Evolutionary conservation across 2,888 invertebrate species (phyloP).

Genomic region (Cynaeus angustus): DNA sequence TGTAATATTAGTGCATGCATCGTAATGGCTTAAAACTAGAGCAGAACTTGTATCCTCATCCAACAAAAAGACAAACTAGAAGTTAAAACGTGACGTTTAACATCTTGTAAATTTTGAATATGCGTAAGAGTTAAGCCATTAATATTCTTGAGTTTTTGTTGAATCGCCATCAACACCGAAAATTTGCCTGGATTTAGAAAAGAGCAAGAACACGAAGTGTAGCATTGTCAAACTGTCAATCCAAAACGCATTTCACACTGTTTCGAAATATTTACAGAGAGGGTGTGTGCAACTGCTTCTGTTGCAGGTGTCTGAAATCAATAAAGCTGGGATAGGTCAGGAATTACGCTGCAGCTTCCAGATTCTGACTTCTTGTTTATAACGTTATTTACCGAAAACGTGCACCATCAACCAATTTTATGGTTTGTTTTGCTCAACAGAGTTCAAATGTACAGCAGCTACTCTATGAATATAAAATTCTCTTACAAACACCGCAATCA

Average conservation of each 20-base stretch:
- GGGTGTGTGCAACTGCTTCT: constrained; percentile 35
- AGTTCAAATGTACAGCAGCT: too few relatives aligned
- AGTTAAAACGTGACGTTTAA: constrained; percentile 36
- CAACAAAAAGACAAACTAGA: constrained; percentile 22
- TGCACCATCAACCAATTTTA: too few relatives aligned
- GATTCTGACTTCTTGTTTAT: constrained; percentile 19
- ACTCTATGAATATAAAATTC: background rate
- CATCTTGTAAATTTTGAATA: constrained; percentile 29
- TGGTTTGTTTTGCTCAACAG: background rate
- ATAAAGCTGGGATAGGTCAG: constrained; percentile 56
- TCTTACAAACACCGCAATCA: background rate
- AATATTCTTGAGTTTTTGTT: background rate
- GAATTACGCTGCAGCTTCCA: constrained; percentile 35
- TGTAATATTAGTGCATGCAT: background rate
- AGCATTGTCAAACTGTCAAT: background rate
- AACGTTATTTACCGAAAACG: too few relatives aligned
- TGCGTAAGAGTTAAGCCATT: constrained; percentile 1
- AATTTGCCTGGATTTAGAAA: background rate
- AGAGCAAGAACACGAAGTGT: background rate
- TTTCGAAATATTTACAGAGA: constrained; percentile 12
- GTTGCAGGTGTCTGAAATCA: constrained; percentile 54
- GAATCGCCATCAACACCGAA: background rate
- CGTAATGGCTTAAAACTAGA: constrained; percentile 21
- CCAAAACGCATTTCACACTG: background rate
- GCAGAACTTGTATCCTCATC: constrained; percentile 10